Conservation (phyloP, 2,797 vertebrate species). For the Sebastes iracundus region DNA sequence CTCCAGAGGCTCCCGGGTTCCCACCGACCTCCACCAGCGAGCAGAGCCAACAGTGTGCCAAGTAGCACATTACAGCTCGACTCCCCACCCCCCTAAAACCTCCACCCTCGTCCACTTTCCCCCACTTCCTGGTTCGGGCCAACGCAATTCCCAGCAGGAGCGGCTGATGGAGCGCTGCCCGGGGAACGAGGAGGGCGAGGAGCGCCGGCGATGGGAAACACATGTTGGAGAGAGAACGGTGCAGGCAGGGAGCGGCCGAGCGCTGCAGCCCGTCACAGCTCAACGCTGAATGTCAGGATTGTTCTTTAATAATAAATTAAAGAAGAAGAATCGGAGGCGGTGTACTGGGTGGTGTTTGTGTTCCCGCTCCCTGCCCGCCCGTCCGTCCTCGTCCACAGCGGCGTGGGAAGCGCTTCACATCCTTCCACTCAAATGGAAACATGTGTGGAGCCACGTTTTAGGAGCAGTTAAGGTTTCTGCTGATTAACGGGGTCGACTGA, state of each 20-base stretch:
- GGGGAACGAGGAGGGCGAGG: slow-evolving; percentile 46
- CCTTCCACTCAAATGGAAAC: slow-evolving; percentile 40
- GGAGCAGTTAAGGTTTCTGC: neutral
- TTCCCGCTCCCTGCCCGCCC: neutral
- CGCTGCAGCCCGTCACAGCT: neutral
- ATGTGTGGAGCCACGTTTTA: slow-evolving; percentile 26
- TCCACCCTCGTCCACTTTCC: slow-evolving; percentile 1
- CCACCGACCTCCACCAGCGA: slow-evolving; percentile 27
- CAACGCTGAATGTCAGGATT: slow-evolving; percentile 15
- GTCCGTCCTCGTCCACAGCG: neutral
- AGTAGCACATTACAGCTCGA: slow-evolving; percentile 31
- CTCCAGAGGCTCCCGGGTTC: slow-evolving; percentile 51
- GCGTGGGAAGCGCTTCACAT: slow-evolving; percentile 55
- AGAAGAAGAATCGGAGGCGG: neutral
- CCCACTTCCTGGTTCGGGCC: slow-evolving; percentile 61
- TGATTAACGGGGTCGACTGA: too few species aligned
- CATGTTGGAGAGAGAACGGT: slow-evolving; percentile 46
- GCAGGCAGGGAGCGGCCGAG: slow-evolving; percentile 24
- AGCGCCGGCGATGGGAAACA: slow-evolving; percentile 62
- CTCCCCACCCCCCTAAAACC: neutral
- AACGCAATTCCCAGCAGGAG: slow-evolving; percentile 73
- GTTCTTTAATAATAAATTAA: slow-evolving; percentile 17
- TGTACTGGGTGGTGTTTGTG: neutral
- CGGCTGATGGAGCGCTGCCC: slow-evolving; percentile 63
- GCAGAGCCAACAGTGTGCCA: slow-evolving; percentile 35